Evolutionary conservation across 2,888 invertebrate genomes (phyloP).

Genomic region (Drosophila paramelanica): DNA sequence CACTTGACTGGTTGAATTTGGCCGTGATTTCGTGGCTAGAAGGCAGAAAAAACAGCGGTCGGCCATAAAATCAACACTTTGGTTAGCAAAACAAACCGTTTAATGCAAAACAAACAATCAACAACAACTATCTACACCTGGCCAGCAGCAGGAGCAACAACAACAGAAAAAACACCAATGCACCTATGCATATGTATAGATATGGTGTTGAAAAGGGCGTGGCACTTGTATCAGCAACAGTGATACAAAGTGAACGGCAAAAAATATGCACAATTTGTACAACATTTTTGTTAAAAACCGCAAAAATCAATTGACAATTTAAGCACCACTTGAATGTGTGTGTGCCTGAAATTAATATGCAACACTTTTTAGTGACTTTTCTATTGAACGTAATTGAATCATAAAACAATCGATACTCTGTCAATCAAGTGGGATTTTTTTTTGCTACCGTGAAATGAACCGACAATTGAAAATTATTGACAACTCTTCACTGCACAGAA

Average conservation of each 20-base stretch:
- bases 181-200: slow-evolving; percentile 26
- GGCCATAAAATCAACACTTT: slow-evolving; percentile 78
- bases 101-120: slow-evolving; percentile 72
- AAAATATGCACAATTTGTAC: slow-evolving; percentile 66
- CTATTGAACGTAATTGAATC: slow-evolving; percentile 74
- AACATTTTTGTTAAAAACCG: slow-evolving; percentile 80
- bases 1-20: slow-evolving; percentile 29
- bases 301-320: slow-evolving; percentile 83
- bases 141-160: slow-evolving; percentile 15
- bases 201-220: slow-evolving; percentile 76
- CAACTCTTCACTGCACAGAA: slow-evolving; percentile 31
- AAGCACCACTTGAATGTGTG: slow-evolving; percentile 44
- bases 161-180: slow-evolving; percentile 34
- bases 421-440: slow-evolving; percentile 14
- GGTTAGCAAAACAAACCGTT: slow-evolving; percentile 80
- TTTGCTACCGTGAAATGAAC: slow-evolving; percentile 3
- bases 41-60: slow-evolving; percentile 42
- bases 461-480: slow-evolving; percentile 37
- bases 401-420: slow-evolving; percentile 42
- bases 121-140: slow-evolving; percentile 68
- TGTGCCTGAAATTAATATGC: slow-evolving; percentile 58
- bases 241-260: slow-evolving; percentile 18
- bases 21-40: slow-evolving; percentile 42
- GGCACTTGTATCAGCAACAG: slow-evolving; percentile 40
- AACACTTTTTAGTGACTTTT: slow-evolving; percentile 56